Evolutionary conservation across 2,888 invertebrate species (phyloP), one percentile per base, ranked within the genome.

Genomic region (Pseudococcus viburni): DNA sequence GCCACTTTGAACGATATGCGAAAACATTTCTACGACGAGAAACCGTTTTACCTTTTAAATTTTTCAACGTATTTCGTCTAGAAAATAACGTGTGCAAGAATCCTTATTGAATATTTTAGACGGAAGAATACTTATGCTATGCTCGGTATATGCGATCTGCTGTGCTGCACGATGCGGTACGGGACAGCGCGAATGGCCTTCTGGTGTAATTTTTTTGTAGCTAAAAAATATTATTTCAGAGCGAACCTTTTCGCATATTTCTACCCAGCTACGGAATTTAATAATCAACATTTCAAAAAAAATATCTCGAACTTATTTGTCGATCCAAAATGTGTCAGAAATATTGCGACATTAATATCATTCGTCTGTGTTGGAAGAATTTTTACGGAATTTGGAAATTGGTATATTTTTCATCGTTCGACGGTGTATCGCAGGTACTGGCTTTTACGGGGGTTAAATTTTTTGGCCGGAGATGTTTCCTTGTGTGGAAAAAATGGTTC

Each of bases 11-110:
- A 86, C 42, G 59, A 86, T 73, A 86, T 86, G 86, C 86, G 86
- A 86, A 86, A 86, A 86, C 86, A 86, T 86, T 86, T 86, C 86
- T 26, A 86, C 46, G 64, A 73, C 86, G 59, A 64, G 48, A 64
- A 86, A 86, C 48, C 86, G 46, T 73, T 85, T 87, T 80, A 80
- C 83, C 87, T 87, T 87, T 80, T 87, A 80, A 87, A 86, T 86
- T 86, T 86, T 86, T 86, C 86, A 86, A 73, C 86, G 73, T 86
- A 86, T 86, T 86, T 86, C 86, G 86, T 86, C 86, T 86, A 86
- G 86, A 86, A 86, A 86, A 86, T 86, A 86, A 86, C 86, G 86
- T 39, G 59, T 73, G 48, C 86, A 73, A 55, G 68, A 80, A 86
- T 86, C 48, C 86, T 86, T 86, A 86, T 86, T 86, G 86, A 86